Evolutionary conservation across 2,888 invertebrate genomes (phyloP).

Genomic region (Notocelia uddmanniana): DNA sequence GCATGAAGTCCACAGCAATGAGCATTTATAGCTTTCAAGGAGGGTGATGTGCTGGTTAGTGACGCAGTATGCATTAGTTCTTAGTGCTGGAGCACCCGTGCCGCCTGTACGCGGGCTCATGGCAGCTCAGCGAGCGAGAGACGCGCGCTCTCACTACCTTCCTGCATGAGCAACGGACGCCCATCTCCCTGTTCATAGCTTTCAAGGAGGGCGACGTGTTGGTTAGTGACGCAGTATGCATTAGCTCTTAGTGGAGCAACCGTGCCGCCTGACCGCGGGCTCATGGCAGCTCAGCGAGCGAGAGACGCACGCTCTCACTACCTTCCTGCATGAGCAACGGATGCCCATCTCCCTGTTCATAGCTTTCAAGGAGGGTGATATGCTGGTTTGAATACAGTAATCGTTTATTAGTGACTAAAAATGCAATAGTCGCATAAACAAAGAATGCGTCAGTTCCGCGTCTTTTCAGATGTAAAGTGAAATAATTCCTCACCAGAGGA

Average conservation of each 20-base stretch:
- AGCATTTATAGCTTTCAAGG: conserved; percentile 78
- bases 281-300: conserved; percentile 60
- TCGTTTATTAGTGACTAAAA: too few relatives aligned
- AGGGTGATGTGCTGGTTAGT: conserved; percentile 75
- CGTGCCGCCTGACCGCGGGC: conserved; percentile 54
- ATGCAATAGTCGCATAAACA: too few relatives aligned
- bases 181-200: too few relatives aligned
- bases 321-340: conserved; percentile 63
- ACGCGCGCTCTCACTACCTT: too few relatives aligned
- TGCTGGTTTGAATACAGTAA: too few relatives aligned
- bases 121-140: conserved; percentile 74
- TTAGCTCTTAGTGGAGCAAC: conserved; percentile 69
- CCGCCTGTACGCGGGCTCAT: too few relatives aligned
- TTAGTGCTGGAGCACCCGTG: conserved; percentile 73
- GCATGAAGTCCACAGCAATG: too few relatives aligned
- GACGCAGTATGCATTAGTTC: too few relatives aligned
- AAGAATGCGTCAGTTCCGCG: too few relatives aligned
- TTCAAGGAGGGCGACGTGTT: conserved; percentile 79
- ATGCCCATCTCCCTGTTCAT: conserved; percentile 64
- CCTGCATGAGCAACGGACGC: too few relatives aligned
- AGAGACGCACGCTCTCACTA: conserved; percentile 73
- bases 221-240: conserved; percentile 55
- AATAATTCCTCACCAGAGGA: too few relatives aligned
- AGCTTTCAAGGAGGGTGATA: conserved; percentile 78
- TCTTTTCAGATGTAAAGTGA: too few relatives aligned